Percentiles rank a stretch among this genome's conserved stretches.
Conservation (phyloP, 2,797 vertebrate species). For the Numenius phaeopus region DNA sequence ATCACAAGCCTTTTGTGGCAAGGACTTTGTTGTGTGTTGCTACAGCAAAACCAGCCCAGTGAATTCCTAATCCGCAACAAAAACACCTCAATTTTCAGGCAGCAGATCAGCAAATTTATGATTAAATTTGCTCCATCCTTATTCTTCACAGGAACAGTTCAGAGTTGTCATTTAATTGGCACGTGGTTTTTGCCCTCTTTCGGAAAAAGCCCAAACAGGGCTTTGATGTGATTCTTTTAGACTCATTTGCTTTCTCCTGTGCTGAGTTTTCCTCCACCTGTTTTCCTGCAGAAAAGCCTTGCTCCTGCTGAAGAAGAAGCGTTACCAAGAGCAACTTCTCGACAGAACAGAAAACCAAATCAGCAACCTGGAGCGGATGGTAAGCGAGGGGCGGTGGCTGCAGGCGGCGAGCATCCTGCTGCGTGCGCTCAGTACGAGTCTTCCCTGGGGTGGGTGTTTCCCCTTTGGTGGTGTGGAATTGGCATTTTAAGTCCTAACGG, state of each 20-base stretch:
- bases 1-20: rapidly evolving
- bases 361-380: conserved; percentile 92
- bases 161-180: rapidly evolving
- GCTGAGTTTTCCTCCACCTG: background rate
- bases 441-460: background rate
- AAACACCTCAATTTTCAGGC: rapidly evolving
- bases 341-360: conserved; percentile 92
- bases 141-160: background rate
- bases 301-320: conserved; percentile 92
- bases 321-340: conserved; percentile 91
- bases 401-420: rapidly evolving
- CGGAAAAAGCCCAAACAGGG: rapidly evolving
- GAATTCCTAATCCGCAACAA: rapidly evolving
- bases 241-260: background rate
- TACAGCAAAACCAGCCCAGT: rapidly evolving
- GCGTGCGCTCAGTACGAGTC: rapidly evolving
- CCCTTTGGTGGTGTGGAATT: background rate
- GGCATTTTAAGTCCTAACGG: rapidly evolving
- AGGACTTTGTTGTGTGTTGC: rapidly evolving
- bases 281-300: conserved; percentile 85
- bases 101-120: rapidly evolving
- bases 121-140: background rate
- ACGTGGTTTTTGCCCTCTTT: rapidly evolving
- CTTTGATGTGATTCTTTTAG: background rate
- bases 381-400: conserved; percentile 34